Base-by-base conservation (phyloP, 2,113 vertebrate genomes). In the Pangasianodon gigas region DNA sequence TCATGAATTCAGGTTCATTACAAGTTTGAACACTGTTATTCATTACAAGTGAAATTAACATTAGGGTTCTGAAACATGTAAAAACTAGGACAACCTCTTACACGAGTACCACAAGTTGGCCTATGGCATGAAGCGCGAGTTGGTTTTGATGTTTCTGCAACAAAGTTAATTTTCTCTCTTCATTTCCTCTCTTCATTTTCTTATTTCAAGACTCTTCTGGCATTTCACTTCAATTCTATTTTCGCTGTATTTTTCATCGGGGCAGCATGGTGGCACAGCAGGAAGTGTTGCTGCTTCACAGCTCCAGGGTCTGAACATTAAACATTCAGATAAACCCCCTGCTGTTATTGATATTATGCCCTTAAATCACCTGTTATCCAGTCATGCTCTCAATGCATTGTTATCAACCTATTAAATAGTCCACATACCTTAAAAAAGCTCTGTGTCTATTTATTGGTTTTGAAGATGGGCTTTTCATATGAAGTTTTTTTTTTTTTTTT, bases 11-110 rank as follows among this genome's bases (percentile, higher is more conserved):
- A 52, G 52, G 24, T 91, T 91, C 51, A 37, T 67, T 26, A 48
- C 21, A 26, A 79, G 37, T 41, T 69, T 44, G 32, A 74, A 32
- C 16, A 69, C 48, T 41, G 74, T 51, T 67, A 48, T 85, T 79
- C 69, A 88, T 88, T 82, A 89, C 32, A 44, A 60, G 26, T 29
- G 16, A 37, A 13, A 85, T 85, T 85, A 85, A 71, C 32, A 71
- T 71, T 41, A 74, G 41, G 16, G 29, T 77, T 77, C 3, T 77
- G 41, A 77, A 46, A 77, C 69, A 74, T 10, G 19, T 77, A 44
- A 77, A 51, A 80, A 51, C 26, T 14, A 56, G 7, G 19, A 82
- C n/a, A 81, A 18, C 13, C 18, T 82, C 6, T 54, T 32, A 37
- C 80, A 82, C 16, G 46, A n/a, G 77, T 52, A 5, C 18, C 46